These are phyloP conservation scores for Odocoileus hemionus DNA, from an alignment of 2,113 vertebrate species.

Conservation along the genomic window DNA sequence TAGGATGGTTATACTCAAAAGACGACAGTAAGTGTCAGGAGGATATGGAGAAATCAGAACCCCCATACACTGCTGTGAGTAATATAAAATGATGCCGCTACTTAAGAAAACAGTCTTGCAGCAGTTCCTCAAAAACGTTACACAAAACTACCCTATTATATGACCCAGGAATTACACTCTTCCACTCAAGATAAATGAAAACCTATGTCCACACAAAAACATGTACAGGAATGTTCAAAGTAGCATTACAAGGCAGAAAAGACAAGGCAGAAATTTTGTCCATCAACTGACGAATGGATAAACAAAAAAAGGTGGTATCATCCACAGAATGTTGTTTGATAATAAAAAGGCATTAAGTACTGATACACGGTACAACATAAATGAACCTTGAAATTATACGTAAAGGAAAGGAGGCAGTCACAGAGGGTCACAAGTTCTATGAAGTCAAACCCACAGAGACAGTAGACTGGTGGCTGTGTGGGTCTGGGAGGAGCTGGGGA, in stretches of 20 bases:
- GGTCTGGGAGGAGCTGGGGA: not conserved
- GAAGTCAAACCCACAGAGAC: not conserved
- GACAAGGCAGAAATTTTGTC: not conserved
- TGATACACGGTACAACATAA: not conserved
- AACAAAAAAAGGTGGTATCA: not conserved
- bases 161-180: not conserved
- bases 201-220: not conserved
- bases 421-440: not conserved
- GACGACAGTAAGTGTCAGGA: not conserved
- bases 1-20: not conserved
- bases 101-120: not conserved
- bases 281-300: not conserved
- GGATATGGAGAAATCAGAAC: not conserved
- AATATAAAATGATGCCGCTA: not conserved
- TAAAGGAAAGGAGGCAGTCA: not conserved
- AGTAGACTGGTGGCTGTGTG: not conserved
- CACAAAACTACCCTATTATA: not conserved
- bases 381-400: not conserved
- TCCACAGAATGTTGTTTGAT: not conserved
- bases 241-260: not conserved
- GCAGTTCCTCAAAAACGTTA: not conserved
- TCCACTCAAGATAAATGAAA: not conserved
- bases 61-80: not conserved
- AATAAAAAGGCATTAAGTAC: not conserved
- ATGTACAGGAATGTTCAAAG: not conserved